phyloP scores from a whole-genome alignment of 2,113 vertebrate species.

The Oreochromis spilurus region DNA sequence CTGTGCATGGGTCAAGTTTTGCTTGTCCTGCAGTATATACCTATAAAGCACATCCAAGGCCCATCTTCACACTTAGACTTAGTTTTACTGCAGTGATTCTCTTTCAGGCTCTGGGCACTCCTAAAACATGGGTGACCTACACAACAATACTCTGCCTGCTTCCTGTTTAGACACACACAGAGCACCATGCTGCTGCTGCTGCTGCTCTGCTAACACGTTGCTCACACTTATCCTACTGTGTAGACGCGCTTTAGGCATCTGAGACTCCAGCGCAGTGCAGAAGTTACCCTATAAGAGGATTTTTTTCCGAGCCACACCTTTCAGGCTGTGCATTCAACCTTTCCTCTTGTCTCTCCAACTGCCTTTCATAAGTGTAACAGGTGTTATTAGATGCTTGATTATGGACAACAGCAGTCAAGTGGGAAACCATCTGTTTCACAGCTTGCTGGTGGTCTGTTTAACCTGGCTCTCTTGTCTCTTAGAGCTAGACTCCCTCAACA shows the following conservation, averaged over 20 bases:
- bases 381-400: constrained; percentile 36
- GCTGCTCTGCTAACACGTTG: not conserved
- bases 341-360: not conserved
- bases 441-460: constrained; percentile 33
- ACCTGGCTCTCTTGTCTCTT: constrained; percentile 13
- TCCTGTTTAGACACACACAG: not conserved
- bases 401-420: constrained; percentile 39
- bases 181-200: not conserved
- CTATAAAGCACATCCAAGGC: not conserved
- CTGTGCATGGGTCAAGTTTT: not conserved
- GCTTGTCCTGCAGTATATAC: not conserved
- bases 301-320: not conserved
- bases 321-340: not conserved
- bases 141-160: not conserved
- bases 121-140: not conserved
- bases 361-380: constrained; percentile 22
- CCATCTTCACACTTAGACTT: not conserved
- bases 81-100: not conserved
- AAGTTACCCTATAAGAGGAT: not conserved
- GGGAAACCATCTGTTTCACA: constrained; percentile 57
- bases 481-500: not conserved
- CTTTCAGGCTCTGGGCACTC: not conserved
- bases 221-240: not conserved
- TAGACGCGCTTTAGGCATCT: not conserved
- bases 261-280: not conserved